A percentile compares a stretch with the other conserved stretches of the same genome.
Evolutionary conservation across 2,888 invertebrate genomes (phyloP).

Genomic region (Sturmia bella): DNA sequence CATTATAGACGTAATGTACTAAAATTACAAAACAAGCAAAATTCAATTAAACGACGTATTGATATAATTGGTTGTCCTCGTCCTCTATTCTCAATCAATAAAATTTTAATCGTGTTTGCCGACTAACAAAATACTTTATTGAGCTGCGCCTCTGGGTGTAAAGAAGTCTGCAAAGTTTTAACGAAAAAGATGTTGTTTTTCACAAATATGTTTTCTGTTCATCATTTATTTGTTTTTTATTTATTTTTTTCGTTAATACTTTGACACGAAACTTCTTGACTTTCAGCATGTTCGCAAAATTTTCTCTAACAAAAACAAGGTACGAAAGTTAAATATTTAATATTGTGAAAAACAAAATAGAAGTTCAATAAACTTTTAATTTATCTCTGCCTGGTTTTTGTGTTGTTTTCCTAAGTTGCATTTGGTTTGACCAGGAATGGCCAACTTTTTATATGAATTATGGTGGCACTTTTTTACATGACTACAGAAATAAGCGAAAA

Average conservation of each 20-base stretch:
- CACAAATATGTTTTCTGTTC: neutral
- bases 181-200: neutral
- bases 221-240: too few species aligned
- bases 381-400: neutral
- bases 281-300: neutral
- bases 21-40: too few species aligned
- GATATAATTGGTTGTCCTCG: neutral
- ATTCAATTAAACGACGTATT: neutral
- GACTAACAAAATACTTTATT: constrained; percentile 17
- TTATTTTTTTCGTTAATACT: neutral
- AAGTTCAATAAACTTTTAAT: constrained; percentile 30
- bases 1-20: too few species aligned
- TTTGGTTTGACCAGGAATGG: too few species aligned
- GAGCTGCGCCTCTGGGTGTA: neutral
- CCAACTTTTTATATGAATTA: too few species aligned
- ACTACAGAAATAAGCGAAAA: too few species aligned
- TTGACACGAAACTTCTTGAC: neutral
- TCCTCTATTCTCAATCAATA: neutral
- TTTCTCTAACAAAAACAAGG: neutral
- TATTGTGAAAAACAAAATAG: neutral
- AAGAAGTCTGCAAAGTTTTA: constrained; percentile 44
- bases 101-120: neutral
- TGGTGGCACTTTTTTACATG: too few species aligned
- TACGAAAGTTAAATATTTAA: neutral
- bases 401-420: neutral